Evolutionary conservation across 2,797 vertebrate genomes (phyloP).

Genomic region (Pseudochirops corinnae): DNA sequence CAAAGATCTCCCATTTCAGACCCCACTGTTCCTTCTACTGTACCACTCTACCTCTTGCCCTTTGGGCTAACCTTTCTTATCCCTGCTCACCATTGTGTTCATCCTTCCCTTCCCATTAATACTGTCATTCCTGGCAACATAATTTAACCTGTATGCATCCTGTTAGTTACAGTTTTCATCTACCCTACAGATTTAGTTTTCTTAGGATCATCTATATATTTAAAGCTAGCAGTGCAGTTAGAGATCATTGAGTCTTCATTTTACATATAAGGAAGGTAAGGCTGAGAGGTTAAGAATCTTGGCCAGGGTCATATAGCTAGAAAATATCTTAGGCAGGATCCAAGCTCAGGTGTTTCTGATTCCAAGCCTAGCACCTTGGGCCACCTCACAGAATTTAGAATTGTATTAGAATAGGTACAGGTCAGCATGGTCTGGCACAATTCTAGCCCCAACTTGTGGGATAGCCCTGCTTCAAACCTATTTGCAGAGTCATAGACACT

Average conservation of each 20-base stretch:
- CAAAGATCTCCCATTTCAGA: background rate
- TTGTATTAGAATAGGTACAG: background rate
- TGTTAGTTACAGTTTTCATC: background rate
- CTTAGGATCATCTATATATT: background rate
- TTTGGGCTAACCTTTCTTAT: background rate
- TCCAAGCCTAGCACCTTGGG: background rate
- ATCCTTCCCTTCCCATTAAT: constrained; percentile 1
- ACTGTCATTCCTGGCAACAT: constrained; percentile 8
- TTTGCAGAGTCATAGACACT: background rate
- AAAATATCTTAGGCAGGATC: background rate
- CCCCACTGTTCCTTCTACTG: background rate
- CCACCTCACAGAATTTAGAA: background rate
- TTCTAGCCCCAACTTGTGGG: background rate
- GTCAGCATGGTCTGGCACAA: background rate
- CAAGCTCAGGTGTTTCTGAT: background rate
- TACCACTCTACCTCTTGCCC: background rate
- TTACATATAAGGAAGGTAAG: background rate
- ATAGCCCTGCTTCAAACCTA: background rate
- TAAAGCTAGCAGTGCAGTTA: no score
- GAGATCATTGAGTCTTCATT: background rate
- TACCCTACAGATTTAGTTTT: background rate
- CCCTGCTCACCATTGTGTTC: background rate
- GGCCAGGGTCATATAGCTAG: background rate
- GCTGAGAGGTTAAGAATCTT: background rate
- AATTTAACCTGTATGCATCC: background rate